A percentile compares a stretch with the other conserved stretches of the same genome.
Conservation (phyloP, 2,797 vertebrate genomes). For the Falco columbarius region DNA sequence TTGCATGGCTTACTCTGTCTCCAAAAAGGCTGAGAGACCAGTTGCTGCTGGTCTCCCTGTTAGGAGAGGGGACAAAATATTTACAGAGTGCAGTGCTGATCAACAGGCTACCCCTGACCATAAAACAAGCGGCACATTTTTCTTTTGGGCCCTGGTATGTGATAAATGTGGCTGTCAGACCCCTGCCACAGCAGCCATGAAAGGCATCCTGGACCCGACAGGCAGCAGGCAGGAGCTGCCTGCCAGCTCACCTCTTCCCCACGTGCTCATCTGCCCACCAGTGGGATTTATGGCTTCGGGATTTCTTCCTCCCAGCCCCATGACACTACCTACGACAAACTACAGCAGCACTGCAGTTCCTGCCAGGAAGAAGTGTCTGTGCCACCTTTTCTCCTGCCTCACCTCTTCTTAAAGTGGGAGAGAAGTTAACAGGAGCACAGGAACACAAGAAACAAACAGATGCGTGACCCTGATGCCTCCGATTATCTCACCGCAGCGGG, state of each 20-base stretch:
- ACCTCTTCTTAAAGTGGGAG: not conserved
- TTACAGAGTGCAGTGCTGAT: not conserved
- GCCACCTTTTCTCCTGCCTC: not conserved
- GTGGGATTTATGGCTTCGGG: not conserved
- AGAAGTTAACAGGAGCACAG: not conserved
- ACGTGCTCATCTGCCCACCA: rapidly evolving
- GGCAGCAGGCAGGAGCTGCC: not conserved
- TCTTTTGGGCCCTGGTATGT: not conserved
- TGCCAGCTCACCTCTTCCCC: not conserved
- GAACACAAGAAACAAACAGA: not conserved
- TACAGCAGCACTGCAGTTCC: not conserved
- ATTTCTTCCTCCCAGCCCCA: not conserved
- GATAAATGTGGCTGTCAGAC: constrained; percentile 47
- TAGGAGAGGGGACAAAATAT: not conserved
- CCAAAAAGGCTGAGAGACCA: not conserved
- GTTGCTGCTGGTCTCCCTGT: not conserved
- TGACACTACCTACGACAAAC: not conserved
- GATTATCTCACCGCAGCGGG: not conserved
- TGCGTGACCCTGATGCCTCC: rapidly evolving
- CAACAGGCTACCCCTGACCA: not conserved
- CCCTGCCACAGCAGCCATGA: not conserved
- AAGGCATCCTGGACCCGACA: not conserved
- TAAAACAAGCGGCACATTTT: not conserved
- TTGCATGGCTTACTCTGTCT: not conserved
- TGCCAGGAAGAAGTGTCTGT: not conserved